A percentile compares a stretch with the other conserved stretches of the same genome.
phyloP scores from a whole-genome alignment of 2,113 vertebrate genomes.

The Bujurquina vittata region DNA sequence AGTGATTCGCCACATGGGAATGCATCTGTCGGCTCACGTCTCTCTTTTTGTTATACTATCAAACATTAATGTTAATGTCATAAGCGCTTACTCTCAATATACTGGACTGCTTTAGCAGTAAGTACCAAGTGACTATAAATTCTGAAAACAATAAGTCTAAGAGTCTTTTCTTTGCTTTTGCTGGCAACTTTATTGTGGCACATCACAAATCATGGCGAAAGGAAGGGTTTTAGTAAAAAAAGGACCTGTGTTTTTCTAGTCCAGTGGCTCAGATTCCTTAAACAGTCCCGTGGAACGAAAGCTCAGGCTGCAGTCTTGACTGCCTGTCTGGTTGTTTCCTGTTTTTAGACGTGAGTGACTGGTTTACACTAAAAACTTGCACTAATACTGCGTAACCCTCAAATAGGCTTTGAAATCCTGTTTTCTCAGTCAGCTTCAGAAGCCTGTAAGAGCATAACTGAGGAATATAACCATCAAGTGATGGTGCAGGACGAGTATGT shows the following conservation, averaged over 20 bases:
- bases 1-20: constrained; percentile 54
- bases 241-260: constrained; percentile 30
- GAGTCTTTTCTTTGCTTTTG: constrained; percentile 21
- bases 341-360: neutral
- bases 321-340: neutral
- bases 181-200: constrained; percentile 1
- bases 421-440: neutral
- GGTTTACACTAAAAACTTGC: neutral
- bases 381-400: neutral
- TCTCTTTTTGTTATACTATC: constrained; percentile 18
- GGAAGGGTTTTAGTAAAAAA: constrained; percentile 36
- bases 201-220: constrained; percentile 38
- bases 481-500: no score
- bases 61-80: constrained; percentile 19
- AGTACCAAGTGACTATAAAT: neutral
- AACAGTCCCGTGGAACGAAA: constrained; percentile 14
- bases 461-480: neutral
- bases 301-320: constrained; percentile 1
- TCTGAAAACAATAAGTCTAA: constrained; percentile 8
- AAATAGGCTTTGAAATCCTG: neutral
- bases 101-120: neutral
- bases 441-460: neutral
- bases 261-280: constrained; percentile 39
- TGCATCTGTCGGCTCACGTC: constrained; percentile 13
- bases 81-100: constrained; percentile 2